Conservation (phyloP, 2,113 vertebrate species). For the Cinclus mexicanus region DNA sequence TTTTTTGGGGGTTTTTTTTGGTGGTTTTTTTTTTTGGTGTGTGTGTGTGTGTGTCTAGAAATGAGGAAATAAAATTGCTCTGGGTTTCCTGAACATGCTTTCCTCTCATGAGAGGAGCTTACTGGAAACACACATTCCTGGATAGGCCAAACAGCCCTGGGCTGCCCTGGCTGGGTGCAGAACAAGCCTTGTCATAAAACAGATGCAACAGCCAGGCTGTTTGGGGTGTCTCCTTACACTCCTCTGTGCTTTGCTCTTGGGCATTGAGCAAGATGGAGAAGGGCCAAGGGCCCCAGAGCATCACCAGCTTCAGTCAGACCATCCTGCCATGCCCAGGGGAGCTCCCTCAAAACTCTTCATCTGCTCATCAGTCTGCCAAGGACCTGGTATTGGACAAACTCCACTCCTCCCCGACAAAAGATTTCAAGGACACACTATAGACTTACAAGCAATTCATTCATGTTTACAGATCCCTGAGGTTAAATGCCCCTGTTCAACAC, state of each 20-base stretch:
- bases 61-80: slow-evolving; percentile 10
- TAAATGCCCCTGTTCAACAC: not conserved
- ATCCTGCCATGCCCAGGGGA: not conserved
- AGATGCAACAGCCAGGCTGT: not conserved
- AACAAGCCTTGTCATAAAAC: not conserved
- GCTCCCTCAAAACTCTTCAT: not conserved
- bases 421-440: not conserved
- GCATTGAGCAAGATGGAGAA: slow-evolving; percentile 1
- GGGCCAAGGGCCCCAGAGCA: not conserved
- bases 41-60: not conserved
- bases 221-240: not conserved
- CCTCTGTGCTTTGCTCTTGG: not conserved
- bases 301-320: not conserved
- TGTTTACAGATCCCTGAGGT: not conserved
- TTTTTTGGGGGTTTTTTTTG: not conserved
- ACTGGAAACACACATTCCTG: slow-evolving; percentile 43
- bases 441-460: not conserved
- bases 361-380: not conserved
- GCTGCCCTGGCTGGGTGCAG: not conserved
- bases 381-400: not conserved
- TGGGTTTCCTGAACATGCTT: slow-evolving; percentile 7
- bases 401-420: not conserved
- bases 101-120: not conserved
- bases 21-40: not conserved
- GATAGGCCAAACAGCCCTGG: slow-evolving; percentile 13